These are phyloP conservation scores for Peromyscus polionotus DNA, from an alignment of 2,113 vertebrate genomes.

Conservation along the genomic window DNA sequence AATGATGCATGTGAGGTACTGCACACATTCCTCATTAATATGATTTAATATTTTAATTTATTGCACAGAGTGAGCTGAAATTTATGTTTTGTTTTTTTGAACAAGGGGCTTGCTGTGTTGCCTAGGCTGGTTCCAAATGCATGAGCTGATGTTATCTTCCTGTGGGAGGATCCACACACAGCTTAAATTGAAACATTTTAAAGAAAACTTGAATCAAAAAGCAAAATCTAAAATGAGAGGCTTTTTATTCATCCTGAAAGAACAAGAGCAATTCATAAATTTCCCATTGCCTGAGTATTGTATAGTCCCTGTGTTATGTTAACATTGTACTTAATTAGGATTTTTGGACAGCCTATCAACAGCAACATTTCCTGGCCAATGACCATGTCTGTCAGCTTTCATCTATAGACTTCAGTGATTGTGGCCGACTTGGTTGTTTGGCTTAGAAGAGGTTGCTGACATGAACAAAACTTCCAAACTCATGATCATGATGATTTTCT, in stretches of 20 bases:
- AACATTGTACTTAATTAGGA: not conserved
- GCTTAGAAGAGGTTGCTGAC: not conserved
- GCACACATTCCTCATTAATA: not conserved
- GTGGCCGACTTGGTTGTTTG: not conserved
- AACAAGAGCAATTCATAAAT: conserved; percentile 49
- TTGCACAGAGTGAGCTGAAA: not conserved
- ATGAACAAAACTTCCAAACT: conserved; percentile 29
- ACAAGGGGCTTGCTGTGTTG: not conserved
- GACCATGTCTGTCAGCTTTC: not conserved
- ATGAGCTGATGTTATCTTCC: not conserved
- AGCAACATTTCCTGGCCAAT: not conserved
- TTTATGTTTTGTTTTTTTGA: not conserved
- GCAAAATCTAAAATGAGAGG: not conserved
- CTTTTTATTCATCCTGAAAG: conserved; percentile 20
- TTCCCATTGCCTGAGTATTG: not conserved
- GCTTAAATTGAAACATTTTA: not conserved
- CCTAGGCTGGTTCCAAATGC: not conserved
- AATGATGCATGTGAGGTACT: not conserved
- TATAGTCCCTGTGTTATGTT: not conserved
- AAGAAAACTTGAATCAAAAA: conserved; percentile 21
- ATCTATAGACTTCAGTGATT: not conserved
- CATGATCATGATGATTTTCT: not conserved
- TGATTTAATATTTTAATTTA: not conserved
- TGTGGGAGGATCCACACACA: not conserved
- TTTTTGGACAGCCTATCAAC: not conserved